phyloP scores from a whole-genome alignment of 2,888 invertebrate genomes.

The Caenorhabditis sp. region DNA sequence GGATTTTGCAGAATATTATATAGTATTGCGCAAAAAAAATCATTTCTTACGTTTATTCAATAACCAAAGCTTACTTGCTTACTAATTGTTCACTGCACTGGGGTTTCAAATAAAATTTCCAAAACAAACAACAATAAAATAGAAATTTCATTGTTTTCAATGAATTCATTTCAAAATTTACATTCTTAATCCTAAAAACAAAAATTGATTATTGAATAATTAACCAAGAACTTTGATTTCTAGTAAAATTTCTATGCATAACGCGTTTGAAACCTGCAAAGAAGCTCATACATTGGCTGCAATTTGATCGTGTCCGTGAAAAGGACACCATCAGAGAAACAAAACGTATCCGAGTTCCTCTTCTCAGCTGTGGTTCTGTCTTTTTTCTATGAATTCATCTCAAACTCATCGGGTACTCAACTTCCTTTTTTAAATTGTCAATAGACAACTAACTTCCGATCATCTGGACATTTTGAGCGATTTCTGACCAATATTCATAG shows the following conservation, averaged over 20 bases:
- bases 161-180: too few relatives aligned
- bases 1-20: background rate
- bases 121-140: background rate
- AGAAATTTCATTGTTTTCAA: too few relatives aligned
- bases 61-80: background rate
- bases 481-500: background rate
- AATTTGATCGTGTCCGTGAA: slow-evolving; percentile 39
- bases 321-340: slow-evolving; percentile 10
- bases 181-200: too few relatives aligned
- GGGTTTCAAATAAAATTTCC: too few relatives aligned
- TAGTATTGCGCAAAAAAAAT: background rate
- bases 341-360: slow-evolving; percentile 10
- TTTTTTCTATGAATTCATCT: background rate
- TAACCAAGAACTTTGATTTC: slow-evolving; percentile 42
- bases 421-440: background rate
- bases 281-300: slow-evolving; percentile 34
- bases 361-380: background rate
- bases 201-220: too few relatives aligned
- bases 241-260: background rate
- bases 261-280: slow-evolving; percentile 22
- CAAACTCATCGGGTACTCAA: background rate
- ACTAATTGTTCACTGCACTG: background rate
- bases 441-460: background rate
- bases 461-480: background rate
- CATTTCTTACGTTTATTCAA: background rate